These are phyloP conservation scores for Seira ritae DNA, from an alignment of 2,888 invertebrate species.

Conservation along the genomic window DNA sequence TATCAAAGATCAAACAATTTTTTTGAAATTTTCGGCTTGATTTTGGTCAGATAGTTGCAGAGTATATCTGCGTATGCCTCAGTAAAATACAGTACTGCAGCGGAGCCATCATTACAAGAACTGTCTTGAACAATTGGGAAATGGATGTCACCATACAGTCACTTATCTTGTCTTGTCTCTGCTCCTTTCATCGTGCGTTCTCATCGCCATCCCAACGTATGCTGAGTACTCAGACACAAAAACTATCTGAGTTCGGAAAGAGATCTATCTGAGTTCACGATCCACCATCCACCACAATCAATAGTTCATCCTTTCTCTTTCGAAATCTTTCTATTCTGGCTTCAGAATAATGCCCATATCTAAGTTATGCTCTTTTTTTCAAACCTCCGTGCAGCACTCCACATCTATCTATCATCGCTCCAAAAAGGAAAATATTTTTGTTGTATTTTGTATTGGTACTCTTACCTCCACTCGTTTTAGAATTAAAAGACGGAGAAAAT, in stretches of 20 bases:
- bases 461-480: slow-evolving; percentile 26
- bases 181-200: slow-evolving; percentile 1
- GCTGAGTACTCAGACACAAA: slow-evolving; percentile 11
- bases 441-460: slow-evolving; percentile 20
- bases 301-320: not conserved
- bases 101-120: slow-evolving; percentile 30
- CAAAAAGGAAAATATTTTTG: not conserved
- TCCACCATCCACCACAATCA: slow-evolving; percentile 15
- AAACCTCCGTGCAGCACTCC: slow-evolving; percentile 23
- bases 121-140: slow-evolving; percentile 48
- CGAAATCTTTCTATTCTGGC: not conserved
- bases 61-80: too few species aligned
- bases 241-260: not conserved
- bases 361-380: not conserved
- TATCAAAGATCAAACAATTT: too few species aligned
- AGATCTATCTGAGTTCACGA: slow-evolving; percentile 33
- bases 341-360: not conserved
- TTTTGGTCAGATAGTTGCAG: too few species aligned
- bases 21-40: too few species aligned
- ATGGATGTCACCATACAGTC: slow-evolving; percentile 58
- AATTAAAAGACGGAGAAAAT: slow-evolving; percentile 53
- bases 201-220: too few species aligned
- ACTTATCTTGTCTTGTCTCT: slow-evolving; percentile 55
- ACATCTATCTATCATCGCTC: slow-evolving; percentile 38
- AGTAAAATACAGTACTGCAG: not conserved